Conservation (phyloP, 2,113 vertebrate species). For the Scolopax mira region DNA sequence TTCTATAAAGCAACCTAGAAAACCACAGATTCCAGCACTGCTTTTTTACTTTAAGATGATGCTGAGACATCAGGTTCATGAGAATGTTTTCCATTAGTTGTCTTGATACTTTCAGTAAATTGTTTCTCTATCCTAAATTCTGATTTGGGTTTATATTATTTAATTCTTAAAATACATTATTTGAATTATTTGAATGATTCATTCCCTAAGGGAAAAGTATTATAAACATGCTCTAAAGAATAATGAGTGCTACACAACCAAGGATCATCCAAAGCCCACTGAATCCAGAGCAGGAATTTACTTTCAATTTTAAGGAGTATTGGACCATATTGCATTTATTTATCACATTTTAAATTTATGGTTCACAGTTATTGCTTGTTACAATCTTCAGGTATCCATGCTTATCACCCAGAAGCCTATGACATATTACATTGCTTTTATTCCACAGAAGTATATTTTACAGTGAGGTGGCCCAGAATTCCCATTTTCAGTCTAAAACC, state of each 20-base stretch:
- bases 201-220: neutral
- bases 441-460: neutral
- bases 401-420: neutral
- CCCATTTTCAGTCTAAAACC: neutral
- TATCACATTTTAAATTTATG: neutral
- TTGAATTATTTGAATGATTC: no score
- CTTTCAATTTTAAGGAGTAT: neutral
- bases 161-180: neutral
- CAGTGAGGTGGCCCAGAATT: neutral
- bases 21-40: neutral
- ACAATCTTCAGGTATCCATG: neutral
- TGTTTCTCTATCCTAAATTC: neutral
- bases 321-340: neutral
- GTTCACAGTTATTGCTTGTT: neutral
- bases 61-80: neutral
- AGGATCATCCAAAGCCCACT: neutral
- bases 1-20: neutral
- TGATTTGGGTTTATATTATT: neutral
- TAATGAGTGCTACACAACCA: neutral
- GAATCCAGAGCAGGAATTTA: neutral
- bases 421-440: neutral
- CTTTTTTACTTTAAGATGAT: neutral
- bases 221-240: neutral
- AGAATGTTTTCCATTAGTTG: neutral
- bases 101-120: neutral